phyloP scores from a whole-genome alignment of 2,888 invertebrate species.

The Cistogaster globosa region DNA sequence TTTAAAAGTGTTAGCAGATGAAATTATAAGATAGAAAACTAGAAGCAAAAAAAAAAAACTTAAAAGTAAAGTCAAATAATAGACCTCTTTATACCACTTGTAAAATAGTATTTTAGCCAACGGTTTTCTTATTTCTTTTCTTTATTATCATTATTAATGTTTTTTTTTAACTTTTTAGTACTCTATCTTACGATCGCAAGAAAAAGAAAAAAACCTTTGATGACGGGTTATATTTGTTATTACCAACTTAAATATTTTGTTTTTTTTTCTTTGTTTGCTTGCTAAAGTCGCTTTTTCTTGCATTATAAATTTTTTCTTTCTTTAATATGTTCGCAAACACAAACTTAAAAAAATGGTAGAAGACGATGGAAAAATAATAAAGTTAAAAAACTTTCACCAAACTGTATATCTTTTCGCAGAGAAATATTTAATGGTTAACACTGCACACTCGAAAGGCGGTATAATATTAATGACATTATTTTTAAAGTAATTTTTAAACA shows the following conservation, averaged over 20 bases:
- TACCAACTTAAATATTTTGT: too few relatives aligned
- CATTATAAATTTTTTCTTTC: conserved; percentile 22
- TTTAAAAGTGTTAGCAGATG: conserved; percentile 15
- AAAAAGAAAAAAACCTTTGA: conserved; percentile 47
- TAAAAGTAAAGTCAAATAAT: conserved; percentile 57
- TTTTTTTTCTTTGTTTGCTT: conserved; percentile 45
- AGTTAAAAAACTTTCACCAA: conserved; percentile 66
- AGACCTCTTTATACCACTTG: conserved; percentile 41
- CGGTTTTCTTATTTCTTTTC: conserved; percentile 46
- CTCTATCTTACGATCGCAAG: conserved; percentile 53
- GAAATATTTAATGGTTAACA: conserved; percentile 24
- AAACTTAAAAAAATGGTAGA: conserved; percentile 18
- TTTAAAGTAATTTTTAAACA: too few relatives aligned
- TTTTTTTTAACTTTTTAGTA: conserved; percentile 45
- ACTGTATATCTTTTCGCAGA: conserved; percentile 43
- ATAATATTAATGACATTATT: not conserved
- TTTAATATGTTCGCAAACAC: conserved; percentile 59
- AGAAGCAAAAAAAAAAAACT: conserved; percentile 4
- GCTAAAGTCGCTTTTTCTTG: conserved; percentile 39
- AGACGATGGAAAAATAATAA: conserved; percentile 21
- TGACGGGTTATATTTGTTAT: conserved; percentile 53
- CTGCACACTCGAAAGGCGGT: conserved; percentile 2
- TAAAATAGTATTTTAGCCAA: conserved; percentile 45
- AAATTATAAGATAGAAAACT: conserved; percentile 36
- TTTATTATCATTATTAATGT: not conserved